phyloP scores from a whole-genome alignment of 35 echinoderm and acorn worm species.

The Ptychodera flava region DNA sequence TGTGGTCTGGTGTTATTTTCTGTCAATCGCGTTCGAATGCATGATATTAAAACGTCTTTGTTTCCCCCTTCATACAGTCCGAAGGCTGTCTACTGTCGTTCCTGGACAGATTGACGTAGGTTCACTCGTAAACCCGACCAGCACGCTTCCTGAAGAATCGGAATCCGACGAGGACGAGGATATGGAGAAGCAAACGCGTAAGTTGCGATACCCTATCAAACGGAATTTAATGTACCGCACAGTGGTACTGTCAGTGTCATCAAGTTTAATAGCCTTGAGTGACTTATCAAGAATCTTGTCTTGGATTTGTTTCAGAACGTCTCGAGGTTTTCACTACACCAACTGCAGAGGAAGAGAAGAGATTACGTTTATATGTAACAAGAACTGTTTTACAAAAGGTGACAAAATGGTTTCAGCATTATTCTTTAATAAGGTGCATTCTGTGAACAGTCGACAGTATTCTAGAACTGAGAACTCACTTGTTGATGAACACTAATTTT shows the following conservation, averaged over 20 bases:
- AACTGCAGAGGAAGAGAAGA: conserved; percentile 66
- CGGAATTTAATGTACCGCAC: too few relatives aligned
- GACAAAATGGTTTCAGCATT: too few relatives aligned
- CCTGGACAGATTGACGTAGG: not conserved
- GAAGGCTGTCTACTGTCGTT: not conserved
- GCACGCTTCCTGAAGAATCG: not conserved
- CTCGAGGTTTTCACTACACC: conserved; percentile 45
- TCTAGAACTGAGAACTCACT: too few relatives aligned
- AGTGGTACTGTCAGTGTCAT: too few relatives aligned
- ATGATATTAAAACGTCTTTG: too few relatives aligned
- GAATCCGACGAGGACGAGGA: not conserved
- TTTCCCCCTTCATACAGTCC: not conserved
- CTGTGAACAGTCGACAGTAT: too few relatives aligned
- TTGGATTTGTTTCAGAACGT: conserved; percentile 39
- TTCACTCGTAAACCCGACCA: not conserved
- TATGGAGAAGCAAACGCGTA: not conserved
- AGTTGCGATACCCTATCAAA: not conserved
- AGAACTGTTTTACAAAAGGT: conserved; percentile 92
- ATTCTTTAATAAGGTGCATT: too few relatives aligned
- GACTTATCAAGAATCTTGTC: too few relatives aligned
- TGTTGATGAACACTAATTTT: too few relatives aligned
- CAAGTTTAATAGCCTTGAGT: too few relatives aligned
- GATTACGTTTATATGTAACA: conserved; percentile 78
- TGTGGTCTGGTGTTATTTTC: too few relatives aligned
- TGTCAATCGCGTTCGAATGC: too few relatives aligned